These are phyloP conservation scores for Zootermopsis nevadensis DNA, from an alignment of 2,888 invertebrate species.

Conservation along the genomic window DNA sequence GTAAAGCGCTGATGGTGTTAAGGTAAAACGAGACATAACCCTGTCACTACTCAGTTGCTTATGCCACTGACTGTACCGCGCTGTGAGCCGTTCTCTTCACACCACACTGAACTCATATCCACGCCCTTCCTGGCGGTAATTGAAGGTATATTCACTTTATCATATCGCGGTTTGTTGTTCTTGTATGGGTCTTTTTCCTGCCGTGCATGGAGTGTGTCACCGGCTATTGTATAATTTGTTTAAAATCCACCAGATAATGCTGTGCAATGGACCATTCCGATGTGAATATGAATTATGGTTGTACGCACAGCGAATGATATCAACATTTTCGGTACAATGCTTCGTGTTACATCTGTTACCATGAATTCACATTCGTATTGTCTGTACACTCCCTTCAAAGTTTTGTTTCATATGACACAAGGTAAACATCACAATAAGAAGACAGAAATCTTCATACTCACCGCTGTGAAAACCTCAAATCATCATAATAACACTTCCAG, in stretches of 20 bases:
- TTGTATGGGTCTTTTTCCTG: conserved; percentile 24
- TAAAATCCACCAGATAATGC: conserved; percentile 23
- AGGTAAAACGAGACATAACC: too few relatives aligned
- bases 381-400: neutral
- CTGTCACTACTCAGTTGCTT: neutral
- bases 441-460: too few relatives aligned
- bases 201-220: neutral
- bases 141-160: conserved; percentile 28
- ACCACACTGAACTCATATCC: conserved; percentile 1
- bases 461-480: too few relatives aligned
- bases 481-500: too few relatives aligned
- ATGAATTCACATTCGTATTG: conserved; percentile 12
- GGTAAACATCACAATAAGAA: too few relatives aligned
- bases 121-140: conserved; percentile 11
- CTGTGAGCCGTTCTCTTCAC: neutral
- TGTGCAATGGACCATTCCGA: conserved; percentile 24
- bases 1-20: too few relatives aligned
- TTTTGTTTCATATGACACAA: neutral
- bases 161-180: conserved; percentile 10
- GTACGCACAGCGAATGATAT: conserved; percentile 4
- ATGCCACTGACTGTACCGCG: neutral
- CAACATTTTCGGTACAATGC: conserved; percentile 24
- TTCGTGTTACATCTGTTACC: conserved; percentile 17
- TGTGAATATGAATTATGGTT: conserved; percentile 21
- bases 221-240: conserved; percentile 23